These are phyloP conservation scores for Pelobates fuscus DNA, from an alignment of 2,113 vertebrate genomes.

Conservation along the genomic window DNA sequence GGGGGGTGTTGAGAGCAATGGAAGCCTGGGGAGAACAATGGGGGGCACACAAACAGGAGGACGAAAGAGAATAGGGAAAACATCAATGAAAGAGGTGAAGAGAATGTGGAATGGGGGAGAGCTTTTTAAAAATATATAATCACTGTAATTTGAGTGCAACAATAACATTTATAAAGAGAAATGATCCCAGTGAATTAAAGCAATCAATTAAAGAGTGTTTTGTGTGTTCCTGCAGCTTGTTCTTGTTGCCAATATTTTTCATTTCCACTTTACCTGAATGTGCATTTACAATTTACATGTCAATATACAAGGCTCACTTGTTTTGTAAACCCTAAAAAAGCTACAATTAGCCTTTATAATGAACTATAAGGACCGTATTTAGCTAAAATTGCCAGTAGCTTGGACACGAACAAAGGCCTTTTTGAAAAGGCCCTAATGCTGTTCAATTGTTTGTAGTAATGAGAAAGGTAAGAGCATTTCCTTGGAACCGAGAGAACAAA, in stretches of 20 bases:
- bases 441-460: constrained; percentile 25
- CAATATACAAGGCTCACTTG: constrained; percentile 1
- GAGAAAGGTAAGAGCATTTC: constrained; percentile 20
- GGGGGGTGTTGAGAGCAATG: too few relatives aligned
- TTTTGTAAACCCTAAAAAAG: constrained; percentile 20
- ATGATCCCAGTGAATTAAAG: not conserved
- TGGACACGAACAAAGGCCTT: constrained; percentile 27
- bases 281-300: constrained; percentile 4
- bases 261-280: not conserved
- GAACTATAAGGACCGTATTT: constrained; percentile 1
- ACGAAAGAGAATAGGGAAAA: too few relatives aligned
- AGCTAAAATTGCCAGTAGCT: constrained; percentile 27
- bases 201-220: not conserved
- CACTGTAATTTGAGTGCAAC: too few relatives aligned
- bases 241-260: not conserved
- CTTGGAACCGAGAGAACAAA: not conserved
- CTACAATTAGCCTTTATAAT: constrained; percentile 43
- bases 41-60: too few relatives aligned
- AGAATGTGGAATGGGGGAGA: too few relatives aligned
- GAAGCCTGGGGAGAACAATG: too few relatives aligned
- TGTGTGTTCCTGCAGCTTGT: not conserved
- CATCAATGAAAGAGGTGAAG: too few relatives aligned
- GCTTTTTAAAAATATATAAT: too few relatives aligned
- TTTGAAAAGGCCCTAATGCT: constrained; percentile 27
- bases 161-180: not conserved